Evolutionary conservation across 2,888 invertebrate species (phyloP).

Genomic region (Cacoxenus indagator): DNA sequence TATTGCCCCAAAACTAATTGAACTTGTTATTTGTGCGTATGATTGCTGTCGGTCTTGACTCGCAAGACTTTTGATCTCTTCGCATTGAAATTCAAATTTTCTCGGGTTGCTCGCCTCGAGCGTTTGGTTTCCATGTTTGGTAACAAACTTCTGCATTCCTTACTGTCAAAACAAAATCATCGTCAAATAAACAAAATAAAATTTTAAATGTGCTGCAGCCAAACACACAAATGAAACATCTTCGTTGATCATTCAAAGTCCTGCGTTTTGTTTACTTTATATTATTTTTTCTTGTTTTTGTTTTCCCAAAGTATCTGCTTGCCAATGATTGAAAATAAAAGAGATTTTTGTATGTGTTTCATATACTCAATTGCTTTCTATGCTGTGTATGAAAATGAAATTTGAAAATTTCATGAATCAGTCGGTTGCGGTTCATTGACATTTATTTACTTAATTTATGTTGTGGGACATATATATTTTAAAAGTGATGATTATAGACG

Average conservation of each 20-base stretch:
- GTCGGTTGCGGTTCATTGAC: neutral
- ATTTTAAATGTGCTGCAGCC: neutral
- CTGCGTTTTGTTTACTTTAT: neutral
- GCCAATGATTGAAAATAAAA: neutral
- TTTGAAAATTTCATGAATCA: neutral
- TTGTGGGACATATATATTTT: neutral
- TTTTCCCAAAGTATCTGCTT: neutral
- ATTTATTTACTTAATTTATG: neutral
- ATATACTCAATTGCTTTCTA: neutral
- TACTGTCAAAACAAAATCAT: conserved; percentile 14
- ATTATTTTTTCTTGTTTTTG: neutral
- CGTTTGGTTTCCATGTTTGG: too few species aligned
- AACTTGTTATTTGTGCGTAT: conserved; percentile 1
- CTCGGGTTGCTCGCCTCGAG: neutral
- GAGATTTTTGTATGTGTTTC: neutral
- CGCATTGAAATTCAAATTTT: conserved; percentile 2
- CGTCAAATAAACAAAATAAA: conserved; percentile 12
- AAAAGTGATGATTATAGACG: too few species aligned
- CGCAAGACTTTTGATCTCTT: conserved; percentile 7
- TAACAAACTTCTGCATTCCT: conserved; percentile 7
- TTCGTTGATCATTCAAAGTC: neutral
- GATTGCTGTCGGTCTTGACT: neutral
- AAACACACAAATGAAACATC: conserved; percentile 9
- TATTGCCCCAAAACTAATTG: conserved; percentile 7
- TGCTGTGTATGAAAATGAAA: neutral